A percentile compares a stretch with the other conserved stretches of the same genome.
phyloP scores from a whole-genome alignment of 2,888 invertebrate species.

The Trissolcus brochymenae region DNA sequence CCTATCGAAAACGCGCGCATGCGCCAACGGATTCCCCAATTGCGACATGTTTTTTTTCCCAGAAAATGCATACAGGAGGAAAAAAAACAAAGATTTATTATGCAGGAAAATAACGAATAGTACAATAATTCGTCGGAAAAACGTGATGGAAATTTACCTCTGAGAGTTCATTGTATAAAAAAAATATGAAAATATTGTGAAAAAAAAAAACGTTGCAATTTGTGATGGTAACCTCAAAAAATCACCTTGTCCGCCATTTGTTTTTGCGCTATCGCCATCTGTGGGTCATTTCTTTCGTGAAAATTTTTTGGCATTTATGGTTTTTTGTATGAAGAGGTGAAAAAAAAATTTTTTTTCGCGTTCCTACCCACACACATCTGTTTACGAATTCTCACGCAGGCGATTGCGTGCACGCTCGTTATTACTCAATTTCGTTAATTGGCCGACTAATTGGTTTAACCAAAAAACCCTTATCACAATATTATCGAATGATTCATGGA shows the following conservation, averaged over 20 bases:
- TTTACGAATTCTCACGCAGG: constrained; percentile 37
- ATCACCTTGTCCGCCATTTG: neutral
- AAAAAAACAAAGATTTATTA: constrained; percentile 6
- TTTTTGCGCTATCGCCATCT: neutral
- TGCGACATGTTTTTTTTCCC: neutral
- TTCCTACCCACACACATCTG: constrained; percentile 19
- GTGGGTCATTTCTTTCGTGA: too few relatives aligned
- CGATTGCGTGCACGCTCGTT: constrained; percentile 23
- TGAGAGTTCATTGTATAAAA: too few relatives aligned
- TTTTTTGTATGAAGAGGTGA: neutral
- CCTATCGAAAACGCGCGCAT: constrained; percentile 20
- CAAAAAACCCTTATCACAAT: constrained; percentile 18
- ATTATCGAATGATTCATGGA: too few relatives aligned
- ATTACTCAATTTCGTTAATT: constrained; percentile 42
- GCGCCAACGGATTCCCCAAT: constrained; percentile 2
- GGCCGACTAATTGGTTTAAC: constrained; percentile 33
- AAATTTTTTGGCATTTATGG: too few relatives aligned
- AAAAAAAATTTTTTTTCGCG: neutral
- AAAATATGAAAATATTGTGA: too few relatives aligned
- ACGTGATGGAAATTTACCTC: too few relatives aligned
- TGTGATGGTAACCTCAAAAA: neutral
- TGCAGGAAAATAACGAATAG: constrained; percentile 15
- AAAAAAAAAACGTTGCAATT: neutral
- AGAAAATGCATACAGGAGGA: neutral
- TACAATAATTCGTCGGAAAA: too few relatives aligned